phyloP scores from a whole-genome alignment of 1,140 invertebrate species.

The Sycophaga agraensis region DNA sequence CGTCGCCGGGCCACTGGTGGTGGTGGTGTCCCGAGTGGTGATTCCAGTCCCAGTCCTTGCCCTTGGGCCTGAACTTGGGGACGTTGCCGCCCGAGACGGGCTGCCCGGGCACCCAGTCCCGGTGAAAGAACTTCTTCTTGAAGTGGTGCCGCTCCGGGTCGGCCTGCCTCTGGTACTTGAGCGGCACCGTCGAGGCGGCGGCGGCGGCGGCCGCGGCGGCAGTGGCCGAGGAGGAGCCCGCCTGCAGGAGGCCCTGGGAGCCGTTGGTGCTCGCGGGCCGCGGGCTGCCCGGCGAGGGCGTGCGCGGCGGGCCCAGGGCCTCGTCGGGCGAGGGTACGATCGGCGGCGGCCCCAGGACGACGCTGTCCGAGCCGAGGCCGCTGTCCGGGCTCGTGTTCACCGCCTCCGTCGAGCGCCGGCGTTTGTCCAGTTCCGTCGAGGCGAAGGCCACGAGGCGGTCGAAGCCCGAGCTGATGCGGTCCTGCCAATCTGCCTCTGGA shows the following conservation, averaged over 20 bases:
- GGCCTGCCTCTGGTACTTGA: slow-evolving; percentile 65
- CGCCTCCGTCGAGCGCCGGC: slow-evolving; percentile 74
- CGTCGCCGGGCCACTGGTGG: slow-evolving; percentile 30
- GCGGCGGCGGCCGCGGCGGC: background rate
- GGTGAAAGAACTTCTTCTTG: slow-evolving; percentile 79
- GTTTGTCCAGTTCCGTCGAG: slow-evolving; percentile 79
- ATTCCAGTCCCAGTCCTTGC: slow-evolving; percentile 75
- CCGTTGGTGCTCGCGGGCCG: slow-evolving; percentile 52
- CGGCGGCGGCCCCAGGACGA: slow-evolving; percentile 60
- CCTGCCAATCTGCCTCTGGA: slow-evolving; percentile 76
- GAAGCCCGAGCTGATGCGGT: slow-evolving; percentile 82
- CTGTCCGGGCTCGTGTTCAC: slow-evolving; percentile 77
- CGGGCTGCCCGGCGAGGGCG: slow-evolving; percentile 67
- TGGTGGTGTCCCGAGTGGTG: slow-evolving; percentile 49
- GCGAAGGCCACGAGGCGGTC: slow-evolving; percentile 84
- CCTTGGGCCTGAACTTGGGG: slow-evolving; percentile 70
- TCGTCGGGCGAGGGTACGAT: slow-evolving; percentile 60
- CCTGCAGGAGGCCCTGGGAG: slow-evolving; percentile 20
- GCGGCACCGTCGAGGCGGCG: slow-evolving; percentile 45
- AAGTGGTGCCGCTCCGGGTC: slow-evolving; percentile 69
- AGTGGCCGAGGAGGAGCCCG: slow-evolving; percentile 9
- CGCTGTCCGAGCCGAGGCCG: slow-evolving; percentile 71
- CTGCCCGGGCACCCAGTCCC: slow-evolving; percentile 51
- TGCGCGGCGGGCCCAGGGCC: slow-evolving; percentile 63
- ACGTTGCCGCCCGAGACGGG: slow-evolving; percentile 26